Evolutionary conservation across 2,113 vertebrate species (phyloP).

Genomic region (Pelodiscus sinensis): DNA sequence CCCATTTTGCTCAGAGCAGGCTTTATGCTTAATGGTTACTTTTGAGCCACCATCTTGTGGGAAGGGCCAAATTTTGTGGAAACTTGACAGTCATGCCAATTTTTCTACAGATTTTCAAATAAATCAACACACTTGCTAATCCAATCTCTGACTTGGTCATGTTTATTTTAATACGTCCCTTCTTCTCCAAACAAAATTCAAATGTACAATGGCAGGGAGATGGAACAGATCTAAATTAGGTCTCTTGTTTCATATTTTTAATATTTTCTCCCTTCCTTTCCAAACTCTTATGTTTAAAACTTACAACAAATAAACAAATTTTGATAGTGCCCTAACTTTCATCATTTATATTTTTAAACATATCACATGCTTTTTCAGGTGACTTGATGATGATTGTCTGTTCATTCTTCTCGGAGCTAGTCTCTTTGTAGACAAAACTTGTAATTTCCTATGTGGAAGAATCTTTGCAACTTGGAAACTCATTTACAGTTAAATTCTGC

Average conservation of each 20-base stretch:
- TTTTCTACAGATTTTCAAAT: background rate
- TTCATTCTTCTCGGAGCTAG: background rate
- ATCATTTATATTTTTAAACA: background rate
- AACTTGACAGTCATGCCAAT: background rate
- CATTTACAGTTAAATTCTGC: background rate
- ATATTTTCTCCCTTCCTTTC: background rate
- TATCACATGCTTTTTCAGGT: background rate
- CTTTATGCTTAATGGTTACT: background rate
- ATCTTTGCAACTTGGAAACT: background rate
- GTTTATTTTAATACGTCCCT: background rate
- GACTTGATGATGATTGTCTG: background rate
- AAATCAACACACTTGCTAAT: background rate
- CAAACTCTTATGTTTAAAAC: background rate
- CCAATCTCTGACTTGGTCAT: background rate
- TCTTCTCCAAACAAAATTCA: background rate
- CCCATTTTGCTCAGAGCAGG: background rate
- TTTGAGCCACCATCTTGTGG: background rate
- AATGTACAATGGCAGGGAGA: background rate
- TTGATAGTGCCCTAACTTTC: background rate
- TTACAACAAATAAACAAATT: background rate
- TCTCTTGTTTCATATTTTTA: background rate
- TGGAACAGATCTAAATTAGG: background rate
- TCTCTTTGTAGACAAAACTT: background rate
- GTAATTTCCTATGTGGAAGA: background rate
- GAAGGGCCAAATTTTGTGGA: background rate